Conservation (phyloP, 2,113 vertebrate species). For the Periophthalmodon schlosseri region DNA sequence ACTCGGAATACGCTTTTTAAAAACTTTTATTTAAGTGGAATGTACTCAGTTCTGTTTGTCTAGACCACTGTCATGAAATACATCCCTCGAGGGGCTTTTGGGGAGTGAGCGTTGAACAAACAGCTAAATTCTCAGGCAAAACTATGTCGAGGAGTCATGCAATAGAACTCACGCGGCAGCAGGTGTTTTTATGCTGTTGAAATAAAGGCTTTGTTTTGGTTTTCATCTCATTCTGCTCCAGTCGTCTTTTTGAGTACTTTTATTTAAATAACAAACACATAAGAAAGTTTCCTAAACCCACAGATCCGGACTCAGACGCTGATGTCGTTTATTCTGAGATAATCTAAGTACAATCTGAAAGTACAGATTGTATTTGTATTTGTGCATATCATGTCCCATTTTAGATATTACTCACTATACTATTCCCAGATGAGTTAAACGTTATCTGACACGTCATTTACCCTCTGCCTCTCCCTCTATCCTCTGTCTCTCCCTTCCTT, state of each 20-base stretch:
- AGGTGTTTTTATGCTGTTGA: no score
- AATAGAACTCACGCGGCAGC: background rate
- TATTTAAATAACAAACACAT: no score
- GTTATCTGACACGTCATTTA: background rate
- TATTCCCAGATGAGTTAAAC: constrained; percentile 13
- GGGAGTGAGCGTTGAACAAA: no score
- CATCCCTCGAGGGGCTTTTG: no score
- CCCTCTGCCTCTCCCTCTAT: background rate
- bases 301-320: background rate
- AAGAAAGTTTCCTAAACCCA: background rate
- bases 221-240: background rate
- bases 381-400: constrained; percentile 29
- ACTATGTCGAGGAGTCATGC: no score
- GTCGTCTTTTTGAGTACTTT: no score
- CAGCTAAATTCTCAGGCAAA: no score
- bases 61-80: no score
- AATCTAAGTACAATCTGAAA: constrained; percentile 31
- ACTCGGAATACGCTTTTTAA: no score
- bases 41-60: no score
- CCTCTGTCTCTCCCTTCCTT: background rate
- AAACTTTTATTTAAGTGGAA: no score
- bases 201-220: no score
- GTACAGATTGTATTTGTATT: constrained; percentile 37
- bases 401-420: constrained; percentile 29
- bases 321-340: constrained; percentile 14